phyloP scores from a whole-genome alignment of 2,113 vertebrate genomes.

The Oncorhynchus kisutch region DNA sequence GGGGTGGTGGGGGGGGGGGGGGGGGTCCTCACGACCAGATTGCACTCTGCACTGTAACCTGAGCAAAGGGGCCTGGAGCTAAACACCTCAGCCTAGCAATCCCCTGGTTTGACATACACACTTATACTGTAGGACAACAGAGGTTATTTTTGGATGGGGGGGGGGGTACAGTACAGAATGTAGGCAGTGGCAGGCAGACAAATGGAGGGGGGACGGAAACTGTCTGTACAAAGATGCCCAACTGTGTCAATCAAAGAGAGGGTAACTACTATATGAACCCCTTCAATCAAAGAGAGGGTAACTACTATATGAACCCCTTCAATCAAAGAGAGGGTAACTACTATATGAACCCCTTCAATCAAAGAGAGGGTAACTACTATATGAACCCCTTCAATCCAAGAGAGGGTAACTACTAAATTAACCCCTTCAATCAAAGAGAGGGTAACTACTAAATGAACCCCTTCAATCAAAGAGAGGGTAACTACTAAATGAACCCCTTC shows the following conservation, averaged over 20 bases:
- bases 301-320: no score
- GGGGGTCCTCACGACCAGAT: not conserved
- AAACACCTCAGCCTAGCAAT: not conserved
- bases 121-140: constrained; percentile 1
- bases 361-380: no score
- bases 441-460: no score
- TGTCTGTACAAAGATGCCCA: not conserved
- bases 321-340: no score
- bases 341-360: no score
- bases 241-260: not conserved
- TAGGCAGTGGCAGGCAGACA: not conserved
- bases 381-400: no score
- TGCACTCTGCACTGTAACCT: not conserved
- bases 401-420: no score
- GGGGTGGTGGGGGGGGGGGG: not conserved
- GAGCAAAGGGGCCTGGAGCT: not conserved
- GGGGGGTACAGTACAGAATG: constrained; percentile 25
- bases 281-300: no score
- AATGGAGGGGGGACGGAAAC: not conserved
- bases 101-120: not conserved
- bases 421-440: no score
- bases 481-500: no score
- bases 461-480: no score
- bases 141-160: constrained; percentile 35
- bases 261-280: no score